Conservation (phyloP, 2,797 vertebrate species). For the Enteromius anoplus region DNA sequence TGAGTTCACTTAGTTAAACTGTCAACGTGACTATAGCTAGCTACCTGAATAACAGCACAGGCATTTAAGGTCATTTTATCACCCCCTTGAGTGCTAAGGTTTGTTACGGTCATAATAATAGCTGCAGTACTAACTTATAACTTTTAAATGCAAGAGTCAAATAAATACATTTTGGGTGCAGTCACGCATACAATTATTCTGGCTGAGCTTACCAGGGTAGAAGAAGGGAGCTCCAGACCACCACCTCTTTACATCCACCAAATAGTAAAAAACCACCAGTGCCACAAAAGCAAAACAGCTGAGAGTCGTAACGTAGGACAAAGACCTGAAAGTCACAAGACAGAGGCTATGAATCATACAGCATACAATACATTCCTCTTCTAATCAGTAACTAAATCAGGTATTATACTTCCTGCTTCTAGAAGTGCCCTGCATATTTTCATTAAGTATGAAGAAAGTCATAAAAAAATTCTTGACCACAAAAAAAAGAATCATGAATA, state of each 20-base stretch:
- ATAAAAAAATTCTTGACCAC: neutral
- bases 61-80: neutral
- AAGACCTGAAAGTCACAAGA: constrained; percentile 80
- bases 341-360: constrained; percentile 8
- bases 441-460: neutral
- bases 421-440: neutral
- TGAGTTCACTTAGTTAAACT: neutral
- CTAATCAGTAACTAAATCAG: neutral
- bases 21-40: neutral
- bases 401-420: neutral
- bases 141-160: neutral
- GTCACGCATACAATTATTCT: neutral
- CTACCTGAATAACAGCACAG: neutral
- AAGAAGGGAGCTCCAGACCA: constrained; percentile 94
- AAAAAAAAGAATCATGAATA: neutral
- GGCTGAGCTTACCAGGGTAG: constrained; percentile 85
- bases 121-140: neutral
- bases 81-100: neutral
- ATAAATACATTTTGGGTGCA: neutral
- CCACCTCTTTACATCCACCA: constrained; percentile 86
- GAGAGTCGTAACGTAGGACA: constrained; percentile 91
- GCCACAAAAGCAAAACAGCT: constrained; percentile 89
- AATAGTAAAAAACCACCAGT: constrained; percentile 84
- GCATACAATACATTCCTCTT: neutral
- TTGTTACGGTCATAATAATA: neutral